Evolutionary conservation across 1,140 invertebrate species (phyloP).

Genomic region (Bombus pyrosoma): DNA sequence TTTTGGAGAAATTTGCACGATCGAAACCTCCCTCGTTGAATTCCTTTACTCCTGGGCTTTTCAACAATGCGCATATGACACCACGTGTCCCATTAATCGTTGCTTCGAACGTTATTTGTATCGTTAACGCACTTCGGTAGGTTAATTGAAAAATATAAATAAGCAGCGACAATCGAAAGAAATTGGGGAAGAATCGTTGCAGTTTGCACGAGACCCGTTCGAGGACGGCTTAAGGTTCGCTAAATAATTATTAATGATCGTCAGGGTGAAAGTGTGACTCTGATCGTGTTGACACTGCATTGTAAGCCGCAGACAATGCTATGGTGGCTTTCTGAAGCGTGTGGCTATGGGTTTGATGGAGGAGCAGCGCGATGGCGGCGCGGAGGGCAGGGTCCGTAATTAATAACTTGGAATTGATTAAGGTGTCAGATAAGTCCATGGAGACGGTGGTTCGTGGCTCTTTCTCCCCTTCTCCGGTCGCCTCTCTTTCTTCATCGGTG

Average conservation of each 20-base stretch:
- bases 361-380: conserved; percentile 57
- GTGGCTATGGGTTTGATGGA: conserved; percentile 44
- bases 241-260: conserved; percentile 81
- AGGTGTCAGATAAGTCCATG: conserved; percentile 80
- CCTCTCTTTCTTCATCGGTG: conserved; percentile 65
- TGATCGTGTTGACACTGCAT: conserved; percentile 79
- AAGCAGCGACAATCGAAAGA: neutral
- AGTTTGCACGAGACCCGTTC: neutral
- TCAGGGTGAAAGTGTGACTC: conserved; percentile 71
- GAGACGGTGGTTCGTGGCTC: conserved; percentile 59
- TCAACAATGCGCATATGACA: neutral
- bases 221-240: conserved; percentile 12
- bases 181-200: neutral
- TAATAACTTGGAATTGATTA: conserved; percentile 82
- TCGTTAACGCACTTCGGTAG: neutral
- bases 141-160: neutral
- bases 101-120: too few relatives aligned
- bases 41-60: neutral
- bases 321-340: conserved; percentile 57
- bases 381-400: conserved; percentile 73
- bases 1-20: too few relatives aligned
- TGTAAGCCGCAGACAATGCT: conserved; percentile 77
- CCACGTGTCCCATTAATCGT: too few relatives aligned
- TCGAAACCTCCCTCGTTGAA: neutral
- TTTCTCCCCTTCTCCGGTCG: conserved; percentile 45